Percentiles rank a stretch among this genome's conserved stretches.
Evolutionary conservation across 2,797 vertebrate species (phyloP).

Genomic region (Enteromius fasciolatus): DNA sequence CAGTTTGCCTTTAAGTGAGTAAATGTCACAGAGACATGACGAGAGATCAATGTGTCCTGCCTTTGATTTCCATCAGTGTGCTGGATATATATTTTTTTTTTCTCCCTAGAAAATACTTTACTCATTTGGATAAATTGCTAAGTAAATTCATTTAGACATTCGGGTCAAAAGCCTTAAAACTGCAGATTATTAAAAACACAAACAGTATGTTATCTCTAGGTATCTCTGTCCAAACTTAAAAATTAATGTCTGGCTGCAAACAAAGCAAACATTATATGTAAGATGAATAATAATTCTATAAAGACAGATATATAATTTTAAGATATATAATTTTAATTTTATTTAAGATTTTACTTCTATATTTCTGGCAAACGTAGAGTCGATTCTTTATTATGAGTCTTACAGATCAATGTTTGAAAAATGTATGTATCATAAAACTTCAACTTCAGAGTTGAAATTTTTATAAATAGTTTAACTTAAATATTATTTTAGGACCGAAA

Average conservation of each 20-base stretch:
- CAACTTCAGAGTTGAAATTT: neutral
- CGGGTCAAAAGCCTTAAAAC: neutral
- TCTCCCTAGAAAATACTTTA: neutral
- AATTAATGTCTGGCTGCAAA: neutral
- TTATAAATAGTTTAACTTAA: neutral
- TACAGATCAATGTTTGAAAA: slow-evolving; percentile 3
- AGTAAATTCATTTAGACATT: neutral
- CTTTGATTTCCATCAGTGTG: slow-evolving; percentile 4
- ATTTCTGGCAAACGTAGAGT: neutral
- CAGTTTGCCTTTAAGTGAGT: slow-evolving; percentile 34
- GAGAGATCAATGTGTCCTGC: neutral
- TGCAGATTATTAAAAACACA: neutral
- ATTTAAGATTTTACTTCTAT: neutral
- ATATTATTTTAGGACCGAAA: neutral
- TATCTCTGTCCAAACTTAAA: neutral
- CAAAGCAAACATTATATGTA: neutral
- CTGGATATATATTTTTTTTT: neutral
- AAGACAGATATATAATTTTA: neutral
- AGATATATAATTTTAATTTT: neutral
- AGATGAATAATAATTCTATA: neutral
- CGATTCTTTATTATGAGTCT: neutral
- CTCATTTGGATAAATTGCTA: neutral
- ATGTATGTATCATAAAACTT: neutral
- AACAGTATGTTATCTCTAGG: neutral
- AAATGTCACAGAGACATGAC: slow-evolving; percentile 27